A percentile compares a stretch with the other conserved stretches of the same genome.
These are phyloP conservation scores for Erinaceus europaeus DNA, from an alignment of 2,113 vertebrate genomes.

Conservation along the genomic window DNA sequence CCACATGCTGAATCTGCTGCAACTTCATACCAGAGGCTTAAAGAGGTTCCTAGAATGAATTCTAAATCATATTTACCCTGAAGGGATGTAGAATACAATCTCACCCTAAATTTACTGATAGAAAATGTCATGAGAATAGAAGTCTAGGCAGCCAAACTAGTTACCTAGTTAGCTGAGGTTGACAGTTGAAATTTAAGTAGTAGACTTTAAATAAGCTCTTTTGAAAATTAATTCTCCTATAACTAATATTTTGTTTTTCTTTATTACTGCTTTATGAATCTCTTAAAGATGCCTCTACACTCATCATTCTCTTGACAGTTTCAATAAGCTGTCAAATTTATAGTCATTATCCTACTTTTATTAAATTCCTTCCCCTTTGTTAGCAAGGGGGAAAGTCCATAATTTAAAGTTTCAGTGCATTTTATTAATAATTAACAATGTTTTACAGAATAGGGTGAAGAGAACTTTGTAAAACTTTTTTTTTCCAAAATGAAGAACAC, in stretches of 20 bases:
- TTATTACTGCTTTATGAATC: neutral
- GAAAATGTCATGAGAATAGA: neutral
- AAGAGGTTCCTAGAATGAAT: neutral
- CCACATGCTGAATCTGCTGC: neutral
- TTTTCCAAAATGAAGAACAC: slow-evolving; percentile 27
- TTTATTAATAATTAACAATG: too few species aligned
- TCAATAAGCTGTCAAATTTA: neutral
- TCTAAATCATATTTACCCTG: neutral
- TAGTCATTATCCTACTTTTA: neutral
- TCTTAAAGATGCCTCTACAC: neutral
- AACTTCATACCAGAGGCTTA: neutral
- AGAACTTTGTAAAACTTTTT: neutral
- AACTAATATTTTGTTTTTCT: slow-evolving; percentile 6
- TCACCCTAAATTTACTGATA: neutral
- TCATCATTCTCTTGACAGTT: neutral
- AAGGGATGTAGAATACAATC: neutral
- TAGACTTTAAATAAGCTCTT: slow-evolving; percentile 8
- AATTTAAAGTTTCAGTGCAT: too few species aligned
- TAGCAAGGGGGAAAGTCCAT: neutral
- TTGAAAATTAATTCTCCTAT: neutral
- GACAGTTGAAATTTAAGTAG: neutral
- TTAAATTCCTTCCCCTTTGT: neutral
- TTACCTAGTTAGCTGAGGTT: neutral
- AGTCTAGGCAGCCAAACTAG: neutral
- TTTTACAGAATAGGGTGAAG: neutral